Percentiles rank a stretch among this genome's conserved stretches.
Conservation (phyloP, 2,113 vertebrate species). For the Protobothrops flavoviridis region DNA sequence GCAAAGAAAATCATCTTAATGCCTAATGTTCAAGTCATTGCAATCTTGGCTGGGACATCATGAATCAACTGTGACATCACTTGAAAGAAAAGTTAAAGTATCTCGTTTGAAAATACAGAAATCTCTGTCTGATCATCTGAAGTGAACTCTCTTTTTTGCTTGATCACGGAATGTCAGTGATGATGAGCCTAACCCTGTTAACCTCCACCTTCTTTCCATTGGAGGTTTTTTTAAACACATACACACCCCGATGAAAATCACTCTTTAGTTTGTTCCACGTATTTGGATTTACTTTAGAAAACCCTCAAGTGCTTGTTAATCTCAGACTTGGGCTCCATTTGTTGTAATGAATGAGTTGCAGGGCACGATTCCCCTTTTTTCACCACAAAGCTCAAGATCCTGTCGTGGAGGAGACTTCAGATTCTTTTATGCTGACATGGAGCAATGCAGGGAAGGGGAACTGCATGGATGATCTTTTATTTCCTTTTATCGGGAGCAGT, state of each 20-base stretch:
- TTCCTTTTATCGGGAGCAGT: not conserved
- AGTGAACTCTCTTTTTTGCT: not conserved
- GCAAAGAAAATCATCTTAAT: not conserved
- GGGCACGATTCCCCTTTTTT: not conserved
- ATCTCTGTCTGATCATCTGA: not conserved
- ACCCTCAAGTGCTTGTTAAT: not conserved
- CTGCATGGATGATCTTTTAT: not conserved
- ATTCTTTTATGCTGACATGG: not conserved
- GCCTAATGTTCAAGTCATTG: not conserved
- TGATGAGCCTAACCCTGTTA: not conserved
- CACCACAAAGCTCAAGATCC: not conserved
- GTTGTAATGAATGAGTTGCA: not conserved
- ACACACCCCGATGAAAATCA: not conserved
- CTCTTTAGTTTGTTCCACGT: not conserved
- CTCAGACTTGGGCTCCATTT: not conserved
- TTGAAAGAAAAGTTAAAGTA: not conserved
- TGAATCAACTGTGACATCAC: not conserved
- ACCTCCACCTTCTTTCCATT: not conserved
- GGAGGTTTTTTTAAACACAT: not conserved
- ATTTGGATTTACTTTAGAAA: not conserved
- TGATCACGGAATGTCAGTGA: not conserved
- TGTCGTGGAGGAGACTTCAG: not conserved
- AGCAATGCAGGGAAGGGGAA: not conserved
- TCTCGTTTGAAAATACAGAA: not conserved
- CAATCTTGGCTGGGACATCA: not conserved